Base-by-base conservation (phyloP, 2,888 invertebrate genomes). In the Meliscaeva auricollis region DNA sequence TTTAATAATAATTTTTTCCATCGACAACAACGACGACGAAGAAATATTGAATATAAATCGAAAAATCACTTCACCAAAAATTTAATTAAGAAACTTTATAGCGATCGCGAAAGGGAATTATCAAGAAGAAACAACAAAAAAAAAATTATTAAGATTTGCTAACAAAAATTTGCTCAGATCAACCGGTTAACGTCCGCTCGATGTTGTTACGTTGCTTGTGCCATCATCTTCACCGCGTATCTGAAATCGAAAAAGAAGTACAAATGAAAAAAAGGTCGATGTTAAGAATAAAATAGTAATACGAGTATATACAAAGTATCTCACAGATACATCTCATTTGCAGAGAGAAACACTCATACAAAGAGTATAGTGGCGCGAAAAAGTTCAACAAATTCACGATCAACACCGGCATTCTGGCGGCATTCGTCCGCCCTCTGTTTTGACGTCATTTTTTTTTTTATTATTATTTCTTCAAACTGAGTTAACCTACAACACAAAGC, bases 331-430 rank as follows among this genome's bases (percentile, higher is more conserved):
- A 44, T 26, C 4, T 26, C 4, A 26, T 26, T 17, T 7, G 35
- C 26, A 69, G 11, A 60, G 22, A 52, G 15, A 83, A 5, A 48
- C 66, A 66, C 9, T 20, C 17, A 48, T 5, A 54, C 20, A 22
- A 15, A 20, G 26, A 35, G 64, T n/a, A n/a, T n/a, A n/a, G n/a
- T 50, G 58, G 50, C 32, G 80, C 75, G 72, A 76, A 84, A 83
- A 79, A 84, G 83, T 84, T 84, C 66, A 84, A 79, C 83, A 72
- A 85, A 81, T 81, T 81, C 81, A 85, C 81, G 81, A 85, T 81
- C 80, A 76, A 46, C 80, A 72, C 77, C 50, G 74, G 68, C 60
- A 68, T 73, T 77, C 72, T 50, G 66, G 38, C 58, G 17, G 17
- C 22, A 38, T 38, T 32, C 74, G 22, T 30, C 74, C 79, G 58